A percentile compares a stretch with the other conserved stretches of the same genome.
These are phyloP conservation scores for Channa striata DNA, from an alignment of 2,797 vertebrate genomes.

Conservation along the genomic window DNA sequence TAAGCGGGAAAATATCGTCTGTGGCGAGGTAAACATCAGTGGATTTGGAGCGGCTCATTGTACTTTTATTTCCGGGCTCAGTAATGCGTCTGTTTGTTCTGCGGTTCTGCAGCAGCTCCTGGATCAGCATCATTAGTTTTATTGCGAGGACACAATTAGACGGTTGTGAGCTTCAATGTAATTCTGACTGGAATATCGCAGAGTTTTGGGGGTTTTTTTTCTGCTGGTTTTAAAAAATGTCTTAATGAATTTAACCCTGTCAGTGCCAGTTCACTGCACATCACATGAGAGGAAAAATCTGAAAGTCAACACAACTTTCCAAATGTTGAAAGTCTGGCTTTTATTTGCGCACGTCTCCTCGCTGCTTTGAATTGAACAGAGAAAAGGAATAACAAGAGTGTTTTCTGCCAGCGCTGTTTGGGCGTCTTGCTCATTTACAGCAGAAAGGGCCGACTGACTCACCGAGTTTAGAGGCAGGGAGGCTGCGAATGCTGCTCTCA, in stretches of 20 bases:
- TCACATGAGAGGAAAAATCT: background rate
- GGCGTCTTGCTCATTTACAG: slow-evolving; percentile 13
- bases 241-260: background rate
- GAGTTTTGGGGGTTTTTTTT: too few relatives aligned
- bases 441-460: slow-evolving; percentile 28
- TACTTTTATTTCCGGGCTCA: background rate
- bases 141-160: too few relatives aligned
- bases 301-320: background rate
- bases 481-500: background rate
- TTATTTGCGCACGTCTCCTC: background rate
- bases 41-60: background rate
- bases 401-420: background rate
- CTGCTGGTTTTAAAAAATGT: too few relatives aligned
- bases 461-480: slow-evolving; percentile 14
- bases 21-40: slow-evolving; percentile 6
- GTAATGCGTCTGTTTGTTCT: background rate
- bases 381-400: background rate
- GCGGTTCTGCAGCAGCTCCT: background rate
- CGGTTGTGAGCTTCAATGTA: too few relatives aligned
- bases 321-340: background rate
- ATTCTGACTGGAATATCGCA: too few relatives aligned
- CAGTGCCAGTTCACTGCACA: background rate
- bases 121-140: background rate
- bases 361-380: background rate
- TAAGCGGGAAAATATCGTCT: slow-evolving; percentile 12